phyloP scores from a whole-genome alignment of 2,888 invertebrate species.

The Elegia similella region DNA sequence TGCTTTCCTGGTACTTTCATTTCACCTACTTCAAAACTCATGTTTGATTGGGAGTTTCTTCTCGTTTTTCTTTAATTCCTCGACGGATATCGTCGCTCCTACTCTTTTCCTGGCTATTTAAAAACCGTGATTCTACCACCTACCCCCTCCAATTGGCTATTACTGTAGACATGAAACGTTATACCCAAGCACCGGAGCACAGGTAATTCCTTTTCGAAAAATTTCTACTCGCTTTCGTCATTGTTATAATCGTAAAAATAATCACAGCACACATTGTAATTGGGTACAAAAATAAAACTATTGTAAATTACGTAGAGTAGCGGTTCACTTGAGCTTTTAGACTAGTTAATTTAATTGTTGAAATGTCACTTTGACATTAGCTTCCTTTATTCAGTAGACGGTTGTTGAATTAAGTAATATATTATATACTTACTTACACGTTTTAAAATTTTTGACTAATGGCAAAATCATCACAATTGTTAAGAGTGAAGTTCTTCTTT shows the following conservation, averaged over 20 bases:
- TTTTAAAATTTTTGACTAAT: slow-evolving; percentile 69
- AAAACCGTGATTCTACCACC: neutral
- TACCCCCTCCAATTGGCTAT: slow-evolving; percentile 28
- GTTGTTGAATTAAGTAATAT: slow-evolving; percentile 39
- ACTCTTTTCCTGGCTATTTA: neutral
- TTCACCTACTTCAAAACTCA: neutral
- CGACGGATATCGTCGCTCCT: neutral
- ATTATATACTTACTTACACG: slow-evolving; percentile 31
- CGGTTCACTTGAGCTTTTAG: slow-evolving; percentile 56
- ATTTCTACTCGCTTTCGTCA: slow-evolving; percentile 34
- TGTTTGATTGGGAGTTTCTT: neutral
- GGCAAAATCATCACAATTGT: slow-evolving; percentile 80
- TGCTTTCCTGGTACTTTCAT: slow-evolving; percentile 26
- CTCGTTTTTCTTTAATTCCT: neutral
- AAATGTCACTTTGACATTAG: slow-evolving; percentile 41
- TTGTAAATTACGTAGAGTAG: slow-evolving; percentile 37
- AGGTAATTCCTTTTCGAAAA: slow-evolving; percentile 57
- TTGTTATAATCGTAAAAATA: slow-evolving; percentile 29
- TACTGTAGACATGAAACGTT: slow-evolving; percentile 29
- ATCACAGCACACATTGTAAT: no score
- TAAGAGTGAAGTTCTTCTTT: slow-evolving; percentile 60
- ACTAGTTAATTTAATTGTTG: slow-evolving; percentile 40
- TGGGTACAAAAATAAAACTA: neutral
- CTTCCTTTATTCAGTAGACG: slow-evolving; percentile 48
- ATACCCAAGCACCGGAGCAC: slow-evolving; percentile 58